Evolutionary conservation across 2,797 vertebrate genomes (phyloP), one percentile per base, ranked within the genome.

Genomic region (Lemur catta): DNA sequence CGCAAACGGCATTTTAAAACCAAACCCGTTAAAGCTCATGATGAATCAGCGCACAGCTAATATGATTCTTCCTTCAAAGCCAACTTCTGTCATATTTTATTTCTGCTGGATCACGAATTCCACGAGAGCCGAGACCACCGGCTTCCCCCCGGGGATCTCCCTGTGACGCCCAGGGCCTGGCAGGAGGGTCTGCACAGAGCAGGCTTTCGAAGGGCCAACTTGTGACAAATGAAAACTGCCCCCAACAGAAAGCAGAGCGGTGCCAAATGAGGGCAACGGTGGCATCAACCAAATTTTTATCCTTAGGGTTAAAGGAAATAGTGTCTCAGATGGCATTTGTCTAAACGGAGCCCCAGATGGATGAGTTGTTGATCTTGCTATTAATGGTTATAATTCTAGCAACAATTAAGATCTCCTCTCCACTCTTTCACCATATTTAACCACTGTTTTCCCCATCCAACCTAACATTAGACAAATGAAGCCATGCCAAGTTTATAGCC

Each of bases 141-240:
- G 1, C 2, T 9, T 10, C 55, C 28, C 14, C 1, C 2, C 0
- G 0, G 7, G 43, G 11, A 6, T n/a, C 41, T 15, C 38, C 33
- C 63, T 57, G n/a, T 7, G 6, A 0, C 0, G 33, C 57, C 65
- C 30, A 0, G 1, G 18, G 48, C 30, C 79, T 20, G 20, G 50
- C n/a, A 30, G n/a, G 80, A 41, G 15, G 30, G 11, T n/a, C 30
- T 7, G 17, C n/a, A 33, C 17, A 1, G 55, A 33, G 41, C 35
- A 38, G 88, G 50, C 24, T 57, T 75, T 33, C 28, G 57, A 84
- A 59, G 74, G n/a, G 30, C 13, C 67, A 24, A 17, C 28, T 30
- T 3, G 1, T 4, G 59, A 28, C 18, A 13, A 7, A 18, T 4
- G 33, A 50, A 38, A 43, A 35, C 1, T 0, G 20, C 12, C 78